A percentile compares a stretch with the other conserved stretches of the same genome.
Conservation (phyloP, 1,140 invertebrate species). For the Thaumetopoea pityocampa region DNA sequence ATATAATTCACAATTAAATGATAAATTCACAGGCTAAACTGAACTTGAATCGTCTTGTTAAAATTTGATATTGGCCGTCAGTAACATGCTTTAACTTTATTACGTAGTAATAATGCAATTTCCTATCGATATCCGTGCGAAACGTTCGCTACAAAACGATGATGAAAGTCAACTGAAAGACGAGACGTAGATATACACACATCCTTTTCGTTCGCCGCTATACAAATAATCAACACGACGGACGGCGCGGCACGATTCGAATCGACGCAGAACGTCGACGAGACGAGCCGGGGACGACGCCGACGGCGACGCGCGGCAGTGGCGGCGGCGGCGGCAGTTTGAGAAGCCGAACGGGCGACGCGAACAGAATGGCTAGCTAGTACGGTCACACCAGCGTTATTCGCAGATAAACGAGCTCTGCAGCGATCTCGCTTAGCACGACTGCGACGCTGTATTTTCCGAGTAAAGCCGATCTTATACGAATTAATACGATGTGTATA, state of each 20-base stretch:
- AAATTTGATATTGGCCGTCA: slow-evolving; percentile 29
- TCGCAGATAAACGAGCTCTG: slow-evolving; percentile 37
- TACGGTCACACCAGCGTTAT: slow-evolving; percentile 54
- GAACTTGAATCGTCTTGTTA: slow-evolving; percentile 11
- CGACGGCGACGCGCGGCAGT: slow-evolving; percentile 33
- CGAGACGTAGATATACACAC: slow-evolving; percentile 71
- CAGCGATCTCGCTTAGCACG: slow-evolving; percentile 52
- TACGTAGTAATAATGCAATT: slow-evolving; percentile 70
- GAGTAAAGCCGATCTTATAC: slow-evolving; percentile 40
- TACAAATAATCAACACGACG: slow-evolving; percentile 68
- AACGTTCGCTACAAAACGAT: slow-evolving; percentile 72
- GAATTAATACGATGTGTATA: slow-evolving; percentile 38
- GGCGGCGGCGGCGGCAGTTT: slow-evolving; percentile 26
- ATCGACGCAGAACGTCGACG: slow-evolving; percentile 37
- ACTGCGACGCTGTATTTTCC: slow-evolving; percentile 43
- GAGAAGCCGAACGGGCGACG: slow-evolving; percentile 32
- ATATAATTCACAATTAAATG: too few species aligned
- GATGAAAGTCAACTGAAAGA: slow-evolving; percentile 75
- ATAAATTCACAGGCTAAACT: too few species aligned
- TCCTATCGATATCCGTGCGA: slow-evolving; percentile 65
- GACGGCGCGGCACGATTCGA: slow-evolving; percentile 50
- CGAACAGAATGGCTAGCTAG: slow-evolving; percentile 50
- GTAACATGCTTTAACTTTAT: slow-evolving; percentile 53
- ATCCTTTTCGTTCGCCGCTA: slow-evolving; percentile 66
- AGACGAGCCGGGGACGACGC: slow-evolving; percentile 20